Evolutionary conservation across 2,113 vertebrate species (phyloP).

Genomic region (Stigmatopora argus): DNA sequence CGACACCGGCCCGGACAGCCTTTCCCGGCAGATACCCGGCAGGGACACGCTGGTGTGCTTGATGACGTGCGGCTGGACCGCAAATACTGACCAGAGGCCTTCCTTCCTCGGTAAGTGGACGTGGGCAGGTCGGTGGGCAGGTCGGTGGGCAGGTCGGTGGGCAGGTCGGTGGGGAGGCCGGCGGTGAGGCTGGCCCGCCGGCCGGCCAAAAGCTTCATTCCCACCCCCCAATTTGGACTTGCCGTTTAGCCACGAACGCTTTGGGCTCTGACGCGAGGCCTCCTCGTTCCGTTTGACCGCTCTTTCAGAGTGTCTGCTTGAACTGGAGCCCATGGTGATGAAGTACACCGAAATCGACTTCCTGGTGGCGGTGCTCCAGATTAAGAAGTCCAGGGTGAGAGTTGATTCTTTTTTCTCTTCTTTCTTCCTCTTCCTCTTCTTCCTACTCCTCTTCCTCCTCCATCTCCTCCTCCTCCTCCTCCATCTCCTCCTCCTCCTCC

Average conservation of each 20-base stretch:
- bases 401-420: neutral
- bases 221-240: too few relatives aligned
- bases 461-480: too few relatives aligned
- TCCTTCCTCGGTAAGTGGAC: slow-evolving; percentile 83
- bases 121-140: too few relatives aligned
- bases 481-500: too few relatives aligned
- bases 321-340: slow-evolving; percentile 87
- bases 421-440: too few relatives aligned
- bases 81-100: slow-evolving; percentile 87
- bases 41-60: slow-evolving; percentile 75
- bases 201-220: too few relatives aligned
- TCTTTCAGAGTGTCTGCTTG: slow-evolving; percentile 77
- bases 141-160: too few relatives aligned
- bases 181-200: too few relatives aligned
- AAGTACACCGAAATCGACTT: slow-evolving; percentile 83
- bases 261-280: too few relatives aligned
- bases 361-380: slow-evolving; percentile 83
- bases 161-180: too few relatives aligned
- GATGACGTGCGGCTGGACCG: slow-evolving; percentile 85
- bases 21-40: slow-evolving; percentile 80
- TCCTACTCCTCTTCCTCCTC: too few relatives aligned
- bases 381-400: slow-evolving; percentile 85
- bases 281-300: neutral
- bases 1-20: slow-evolving; percentile 75
- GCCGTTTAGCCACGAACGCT: too few relatives aligned